Base-by-base conservation (phyloP, 1,140 invertebrate genomes). In the Aporrectodea caliginosa region DNA sequence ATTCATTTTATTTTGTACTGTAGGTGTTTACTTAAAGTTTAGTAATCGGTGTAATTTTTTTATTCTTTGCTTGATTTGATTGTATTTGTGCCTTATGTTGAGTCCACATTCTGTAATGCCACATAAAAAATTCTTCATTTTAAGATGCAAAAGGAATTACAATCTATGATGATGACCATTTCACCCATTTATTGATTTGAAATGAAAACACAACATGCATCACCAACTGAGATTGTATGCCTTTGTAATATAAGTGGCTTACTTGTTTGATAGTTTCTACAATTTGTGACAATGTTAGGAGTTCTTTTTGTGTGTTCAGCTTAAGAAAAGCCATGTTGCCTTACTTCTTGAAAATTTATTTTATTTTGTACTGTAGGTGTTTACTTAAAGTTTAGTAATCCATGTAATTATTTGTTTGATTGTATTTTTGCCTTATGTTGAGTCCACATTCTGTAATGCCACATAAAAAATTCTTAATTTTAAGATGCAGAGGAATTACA, bases 201-300 rank as follows among this genome's bases (percentile, higher is more conserved):
- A 75, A 16, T 77, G 6, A 68, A 29, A 32, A 70, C 76, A 75
- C 34, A 22, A 82, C 78, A 81, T 82, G 80, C 80, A 81, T 71
- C 79, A 78, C 75, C 78, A 75, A 32, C 74, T 82, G 82, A 82
- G 16, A 69, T 30, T 58, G 14, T 29, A 14, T 12, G 72, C 30
- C n/a, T 73, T 82, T 1, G 16, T 22, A 69, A 31, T 43, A 32
- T 77, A 16, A 43, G 1, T 29, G 16, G 1, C 27, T 16, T 75
- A 43, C 43, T 6, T 29, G 14, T 29, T 72, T 6, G 14, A 14
- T 29, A 27, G 27, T 32, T 12, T 12, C 27, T 12, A 29, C 27
- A 2, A 27, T 14, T 72, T 14, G 6, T 6, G 31, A 12, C 12
- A 12, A 72, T 72, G 70, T 27, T 29, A 32, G 2, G 70, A 68